Percentiles rank a stretch among this genome's conserved stretches.
These are phyloP conservation scores for Paramormyrops kingsleyae DNA, from an alignment of 2,113 vertebrate species.

Conservation along the genomic window DNA sequence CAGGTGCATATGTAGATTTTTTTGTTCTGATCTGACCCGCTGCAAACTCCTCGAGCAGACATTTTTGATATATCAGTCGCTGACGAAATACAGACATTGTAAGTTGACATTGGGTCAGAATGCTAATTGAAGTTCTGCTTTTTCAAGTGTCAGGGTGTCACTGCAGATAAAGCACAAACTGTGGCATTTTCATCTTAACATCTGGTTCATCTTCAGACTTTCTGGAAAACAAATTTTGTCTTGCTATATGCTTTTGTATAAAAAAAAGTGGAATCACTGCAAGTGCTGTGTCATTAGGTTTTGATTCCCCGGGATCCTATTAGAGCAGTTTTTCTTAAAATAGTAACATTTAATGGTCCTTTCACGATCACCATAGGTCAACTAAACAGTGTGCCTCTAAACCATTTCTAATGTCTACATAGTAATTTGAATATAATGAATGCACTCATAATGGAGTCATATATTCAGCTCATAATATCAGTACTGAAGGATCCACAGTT, in stretches of 20 bases:
- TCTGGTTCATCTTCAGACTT: background rate
- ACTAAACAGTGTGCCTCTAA: background rate
- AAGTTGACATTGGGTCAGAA: background rate
- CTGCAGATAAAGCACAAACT: background rate
- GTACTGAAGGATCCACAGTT: background rate
- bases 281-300: background rate
- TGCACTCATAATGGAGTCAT: conserved; percentile 3
- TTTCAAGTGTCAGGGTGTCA: background rate
- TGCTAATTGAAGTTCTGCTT: background rate
- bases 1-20: background rate
- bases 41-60: background rate
- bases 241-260: background rate
- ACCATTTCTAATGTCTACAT: background rate
- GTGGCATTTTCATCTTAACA: background rate
- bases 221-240: background rate
- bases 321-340: background rate
- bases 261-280: background rate
- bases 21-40: background rate
- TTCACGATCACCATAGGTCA: background rate
- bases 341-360: background rate
- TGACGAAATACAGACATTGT: background rate
- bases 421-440: conserved; percentile 6
- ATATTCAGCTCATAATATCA: conserved; percentile 11
- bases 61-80: background rate
- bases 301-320: background rate